Evolutionary conservation across 1,140 invertebrate genomes (phyloP).

Genomic region (Saxidomus purpurata): DNA sequence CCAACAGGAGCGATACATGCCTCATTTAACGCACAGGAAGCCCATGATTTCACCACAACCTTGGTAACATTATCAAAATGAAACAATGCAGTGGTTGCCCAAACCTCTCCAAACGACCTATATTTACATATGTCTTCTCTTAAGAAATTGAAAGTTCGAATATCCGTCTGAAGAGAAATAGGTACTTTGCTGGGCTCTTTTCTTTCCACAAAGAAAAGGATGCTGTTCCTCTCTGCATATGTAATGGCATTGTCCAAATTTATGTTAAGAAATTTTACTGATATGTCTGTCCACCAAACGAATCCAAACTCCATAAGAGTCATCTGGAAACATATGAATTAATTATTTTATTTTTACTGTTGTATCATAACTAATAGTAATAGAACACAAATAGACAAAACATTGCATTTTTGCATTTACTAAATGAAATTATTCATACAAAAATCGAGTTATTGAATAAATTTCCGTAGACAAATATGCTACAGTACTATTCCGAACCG

Average conservation of each 20-base stretch:
- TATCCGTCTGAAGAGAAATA: conserved; percentile 9
- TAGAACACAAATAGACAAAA: too few relatives aligned
- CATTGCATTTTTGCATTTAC: too few relatives aligned
- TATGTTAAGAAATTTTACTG: background rate
- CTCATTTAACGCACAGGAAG: conserved; percentile 36
- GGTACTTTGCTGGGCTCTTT: background rate
- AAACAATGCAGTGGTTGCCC: conserved; percentile 19
- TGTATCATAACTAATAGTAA: too few relatives aligned
- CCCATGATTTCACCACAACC: conserved; percentile 24
- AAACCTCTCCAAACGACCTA: conserved; percentile 27
- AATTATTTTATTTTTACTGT: too few relatives aligned
- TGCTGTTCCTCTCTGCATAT: conserved; percentile 1
- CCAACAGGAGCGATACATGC: conserved; percentile 34
- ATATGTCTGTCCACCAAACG: conserved; percentile 54
- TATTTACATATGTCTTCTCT: conserved; percentile 46
- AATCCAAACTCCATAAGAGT: conserved; percentile 51
- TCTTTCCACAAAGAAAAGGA: background rate
- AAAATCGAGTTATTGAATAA: too few relatives aligned
- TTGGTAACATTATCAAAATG: conserved; percentile 10
- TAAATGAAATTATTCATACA: too few relatives aligned
- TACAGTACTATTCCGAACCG: too few relatives aligned
- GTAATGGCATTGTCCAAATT: background rate
- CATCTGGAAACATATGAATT: background rate
- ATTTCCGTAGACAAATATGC: too few relatives aligned
- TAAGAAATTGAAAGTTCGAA: conserved; percentile 21